These are phyloP conservation scores for Drosophila aff. DNA, from an alignment of 1,140 invertebrate species.

Conservation along the genomic window DNA sequence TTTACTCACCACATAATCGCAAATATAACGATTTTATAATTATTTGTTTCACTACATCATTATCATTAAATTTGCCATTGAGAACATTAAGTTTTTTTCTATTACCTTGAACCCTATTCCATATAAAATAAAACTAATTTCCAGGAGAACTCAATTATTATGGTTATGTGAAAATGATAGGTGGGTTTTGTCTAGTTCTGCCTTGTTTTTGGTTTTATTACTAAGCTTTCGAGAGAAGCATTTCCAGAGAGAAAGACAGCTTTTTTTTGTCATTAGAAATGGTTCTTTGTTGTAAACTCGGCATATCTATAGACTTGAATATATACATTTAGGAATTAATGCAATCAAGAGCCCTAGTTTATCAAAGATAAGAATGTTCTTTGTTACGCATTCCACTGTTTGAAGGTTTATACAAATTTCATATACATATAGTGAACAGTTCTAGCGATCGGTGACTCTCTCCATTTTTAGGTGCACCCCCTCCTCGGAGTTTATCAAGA, in stretches of 20 bases:
- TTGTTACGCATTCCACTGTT: not conserved
- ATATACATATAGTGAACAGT: not conserved
- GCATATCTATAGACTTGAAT: not conserved
- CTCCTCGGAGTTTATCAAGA: conserved; percentile 49
- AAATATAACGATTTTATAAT: not conserved
- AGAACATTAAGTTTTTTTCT: not conserved
- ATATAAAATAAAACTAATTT: not conserved
- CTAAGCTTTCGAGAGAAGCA: conserved; percentile 10
- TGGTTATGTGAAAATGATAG: not conserved
- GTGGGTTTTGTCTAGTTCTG: not conserved
- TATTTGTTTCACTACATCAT: not conserved
- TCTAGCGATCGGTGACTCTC: conserved; percentile 7
- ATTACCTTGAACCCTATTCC: not conserved
- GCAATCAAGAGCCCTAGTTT: conserved; percentile 1
- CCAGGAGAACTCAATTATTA: not conserved
- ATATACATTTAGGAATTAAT: conserved; percentile 3
- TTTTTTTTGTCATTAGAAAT: not conserved
- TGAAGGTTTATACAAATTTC: not conserved
- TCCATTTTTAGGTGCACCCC: conserved; percentile 60
- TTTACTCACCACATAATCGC: too few relatives aligned
- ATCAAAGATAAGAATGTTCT: not conserved
- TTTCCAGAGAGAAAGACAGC: conserved; percentile 3
- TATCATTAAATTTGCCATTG: not conserved
- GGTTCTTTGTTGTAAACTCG: not conserved
- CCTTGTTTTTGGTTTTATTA: not conserved